Evolutionary conservation across 1,140 invertebrate species (phyloP).

Genomic region (Caenorhabditis tropicalis): DNA sequence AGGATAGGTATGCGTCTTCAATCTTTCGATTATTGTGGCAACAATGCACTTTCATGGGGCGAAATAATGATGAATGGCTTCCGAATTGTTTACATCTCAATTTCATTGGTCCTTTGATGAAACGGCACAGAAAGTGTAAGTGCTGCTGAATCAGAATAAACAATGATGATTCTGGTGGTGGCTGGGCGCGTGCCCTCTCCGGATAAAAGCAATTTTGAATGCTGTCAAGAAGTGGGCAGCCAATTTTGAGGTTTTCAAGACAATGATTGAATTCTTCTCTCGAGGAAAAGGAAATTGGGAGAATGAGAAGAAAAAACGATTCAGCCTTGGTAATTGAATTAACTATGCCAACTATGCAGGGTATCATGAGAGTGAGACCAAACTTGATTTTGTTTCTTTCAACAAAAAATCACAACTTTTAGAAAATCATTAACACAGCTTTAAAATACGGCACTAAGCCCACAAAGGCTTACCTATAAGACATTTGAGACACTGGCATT

Average conservation of each 20-base stretch:
- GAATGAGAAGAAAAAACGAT: background rate
- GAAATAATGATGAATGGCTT: conserved; percentile 37
- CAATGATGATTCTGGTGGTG: too few relatives aligned
- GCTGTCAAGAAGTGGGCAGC: background rate
- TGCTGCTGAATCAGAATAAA: too few relatives aligned
- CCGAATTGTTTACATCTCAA: conserved; percentile 31
- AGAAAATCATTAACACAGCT: too few relatives aligned
- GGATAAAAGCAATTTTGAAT: background rate
- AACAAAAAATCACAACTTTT: too few relatives aligned
- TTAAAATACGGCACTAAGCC: background rate
- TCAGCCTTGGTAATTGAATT: too few relatives aligned
- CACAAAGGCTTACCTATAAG: background rate
- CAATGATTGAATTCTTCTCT: too few relatives aligned
- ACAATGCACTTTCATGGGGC: conserved; percentile 17
- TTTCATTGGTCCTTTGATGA: background rate
- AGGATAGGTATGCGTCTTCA: background rate
- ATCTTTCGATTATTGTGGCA: conserved; percentile 4
- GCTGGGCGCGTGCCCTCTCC: too few relatives aligned
- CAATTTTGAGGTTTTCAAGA: too few relatives aligned
- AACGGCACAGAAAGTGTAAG: background rate
- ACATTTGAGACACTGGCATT: background rate
- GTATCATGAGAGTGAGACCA: too few relatives aligned
- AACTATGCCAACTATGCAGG: too few relatives aligned
- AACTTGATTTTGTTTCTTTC: too few relatives aligned
- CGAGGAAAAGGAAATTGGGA: background rate